Evolutionary conservation across 2,888 invertebrate genomes (phyloP).

Genomic region (Trachelus tabidus): DNA sequence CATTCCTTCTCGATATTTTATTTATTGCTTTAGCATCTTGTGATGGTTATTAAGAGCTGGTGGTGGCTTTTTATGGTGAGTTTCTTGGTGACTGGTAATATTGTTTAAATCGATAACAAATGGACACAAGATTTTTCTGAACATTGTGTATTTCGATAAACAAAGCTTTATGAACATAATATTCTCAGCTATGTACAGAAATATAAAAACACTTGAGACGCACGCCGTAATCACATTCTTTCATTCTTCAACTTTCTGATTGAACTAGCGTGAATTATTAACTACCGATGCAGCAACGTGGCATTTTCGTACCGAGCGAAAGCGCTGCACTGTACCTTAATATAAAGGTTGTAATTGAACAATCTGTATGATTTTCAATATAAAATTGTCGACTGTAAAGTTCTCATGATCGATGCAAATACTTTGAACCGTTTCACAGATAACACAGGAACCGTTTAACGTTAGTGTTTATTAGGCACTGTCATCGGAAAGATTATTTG

Average conservation of each 20-base stretch:
- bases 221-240: not conserved
- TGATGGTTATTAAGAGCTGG: not conserved
- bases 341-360: not conserved
- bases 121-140: not conserved
- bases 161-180: slow-evolving; percentile 51
- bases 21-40: not conserved
- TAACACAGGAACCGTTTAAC: not conserved
- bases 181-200: slow-evolving; percentile 18
- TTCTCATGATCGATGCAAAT: not conserved
- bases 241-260: not conserved
- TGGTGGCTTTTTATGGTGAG: not conserved
- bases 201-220: slow-evolving; percentile 14
- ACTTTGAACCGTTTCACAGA: not conserved
- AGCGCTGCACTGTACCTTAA: not conserved
- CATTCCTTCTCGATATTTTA: not conserved
- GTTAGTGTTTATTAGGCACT: slow-evolving; percentile 45
- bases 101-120: not conserved
- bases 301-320: not conserved
- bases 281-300: not conserved
- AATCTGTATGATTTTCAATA: not conserved
- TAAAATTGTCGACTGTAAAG: not conserved
- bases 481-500: slow-evolving; percentile 54
- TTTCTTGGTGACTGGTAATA: not conserved
- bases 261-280: not conserved
- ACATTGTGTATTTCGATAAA: slow-evolving; percentile 42